Conservation (phyloP, 2,113 vertebrate species). For the Atrichornis clamosus region DNA sequence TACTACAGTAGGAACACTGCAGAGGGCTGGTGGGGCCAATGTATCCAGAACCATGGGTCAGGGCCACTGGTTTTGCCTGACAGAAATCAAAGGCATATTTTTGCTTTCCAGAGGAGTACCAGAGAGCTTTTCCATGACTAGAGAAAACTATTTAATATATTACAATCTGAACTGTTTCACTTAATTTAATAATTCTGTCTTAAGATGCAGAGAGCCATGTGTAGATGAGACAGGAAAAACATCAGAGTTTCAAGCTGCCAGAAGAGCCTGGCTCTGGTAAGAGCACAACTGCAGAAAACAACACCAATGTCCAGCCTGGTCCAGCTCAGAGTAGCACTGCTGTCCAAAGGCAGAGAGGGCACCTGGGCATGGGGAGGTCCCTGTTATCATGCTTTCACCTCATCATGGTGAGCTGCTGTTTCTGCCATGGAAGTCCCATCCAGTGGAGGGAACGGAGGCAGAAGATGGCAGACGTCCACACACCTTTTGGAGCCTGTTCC, state of each 20-base stretch:
- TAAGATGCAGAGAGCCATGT: background rate
- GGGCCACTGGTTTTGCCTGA: background rate
- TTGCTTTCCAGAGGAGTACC: background rate
- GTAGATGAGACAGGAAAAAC: background rate
- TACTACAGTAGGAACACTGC: background rate
- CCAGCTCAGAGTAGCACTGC: background rate
- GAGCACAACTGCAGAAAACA: background rate
- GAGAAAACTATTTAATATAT: background rate
- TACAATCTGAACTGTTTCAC: background rate
- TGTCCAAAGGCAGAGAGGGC: fast-evolving
- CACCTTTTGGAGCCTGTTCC: constrained; percentile 41
- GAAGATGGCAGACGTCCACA: constrained; percentile 33
- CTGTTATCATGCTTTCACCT: background rate
- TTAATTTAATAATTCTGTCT: background rate
- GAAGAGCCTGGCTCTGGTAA: background rate
- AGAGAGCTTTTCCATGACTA: background rate
- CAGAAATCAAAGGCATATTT: background rate
- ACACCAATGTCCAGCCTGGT: background rate
- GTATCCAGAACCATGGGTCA: background rate
- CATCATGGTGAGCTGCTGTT: background rate
- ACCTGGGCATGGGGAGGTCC: background rate
- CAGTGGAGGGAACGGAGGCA: background rate
- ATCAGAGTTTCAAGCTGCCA: background rate
- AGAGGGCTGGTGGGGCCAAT: background rate
- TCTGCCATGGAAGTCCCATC: background rate